Percentiles rank a stretch among this genome's conserved stretches.
phyloP scores from a whole-genome alignment of 2,113 vertebrate species.

The Glaucomys volans region DNA sequence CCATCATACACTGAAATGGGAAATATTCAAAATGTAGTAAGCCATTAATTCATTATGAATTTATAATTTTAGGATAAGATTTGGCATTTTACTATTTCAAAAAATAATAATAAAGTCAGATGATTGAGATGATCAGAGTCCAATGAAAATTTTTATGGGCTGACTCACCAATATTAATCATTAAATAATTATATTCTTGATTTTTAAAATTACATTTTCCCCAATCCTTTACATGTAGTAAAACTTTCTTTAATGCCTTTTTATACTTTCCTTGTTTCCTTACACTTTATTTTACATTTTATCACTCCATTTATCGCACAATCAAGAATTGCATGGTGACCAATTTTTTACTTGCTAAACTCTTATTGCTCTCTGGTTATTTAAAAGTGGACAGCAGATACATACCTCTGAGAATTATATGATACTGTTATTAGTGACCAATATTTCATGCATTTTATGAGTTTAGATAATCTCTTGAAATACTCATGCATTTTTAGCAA shows the following conservation, averaged over 20 bases:
- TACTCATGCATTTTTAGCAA: not conserved
- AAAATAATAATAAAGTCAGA: not conserved
- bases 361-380: not conserved
- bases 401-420: not conserved
- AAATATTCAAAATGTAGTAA: not conserved
- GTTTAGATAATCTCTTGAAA: not conserved
- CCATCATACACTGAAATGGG: not conserved
- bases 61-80: not conserved
- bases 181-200: conserved; percentile 5
- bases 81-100: not conserved
- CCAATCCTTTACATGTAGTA: not conserved
- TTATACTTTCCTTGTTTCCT: not conserved
- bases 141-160: not conserved
- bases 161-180: not conserved
- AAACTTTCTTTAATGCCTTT: not conserved
- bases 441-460: not conserved
- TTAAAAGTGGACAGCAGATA: not conserved
- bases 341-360: not conserved
- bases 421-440: not conserved
- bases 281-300: conserved; percentile 36
- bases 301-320: not conserved
- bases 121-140: not conserved
- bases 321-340: not conserved
- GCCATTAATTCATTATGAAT: not conserved
- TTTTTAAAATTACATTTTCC: conserved; percentile 1